phyloP scores from a whole-genome alignment of 2,797 vertebrate genomes.

The Dermochelys coriacea region DNA sequence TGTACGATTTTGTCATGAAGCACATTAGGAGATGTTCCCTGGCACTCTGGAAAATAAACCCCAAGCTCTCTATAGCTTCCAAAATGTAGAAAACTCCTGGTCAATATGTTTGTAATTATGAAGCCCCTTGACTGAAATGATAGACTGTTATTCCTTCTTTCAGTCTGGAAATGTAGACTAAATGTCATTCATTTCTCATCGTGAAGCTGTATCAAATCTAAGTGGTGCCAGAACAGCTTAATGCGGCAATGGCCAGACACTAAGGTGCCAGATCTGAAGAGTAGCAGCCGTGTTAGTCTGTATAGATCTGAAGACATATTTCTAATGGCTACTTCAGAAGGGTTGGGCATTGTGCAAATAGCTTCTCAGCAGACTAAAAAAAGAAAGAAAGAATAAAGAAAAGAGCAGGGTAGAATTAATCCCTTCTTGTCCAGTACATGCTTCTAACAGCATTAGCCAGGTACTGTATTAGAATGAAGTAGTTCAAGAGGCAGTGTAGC shows the following conservation, averaged over 20 bases:
- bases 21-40: not conserved
- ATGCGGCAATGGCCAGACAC: not conserved
- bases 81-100: not conserved
- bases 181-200: not conserved
- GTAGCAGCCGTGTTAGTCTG: too few relatives aligned
- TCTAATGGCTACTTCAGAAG: not conserved
- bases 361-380: not conserved
- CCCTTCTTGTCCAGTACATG: not conserved
- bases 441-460: not conserved
- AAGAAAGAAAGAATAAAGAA: not conserved
- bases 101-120: not conserved
- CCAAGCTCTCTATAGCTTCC: not conserved
- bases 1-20: not conserved
- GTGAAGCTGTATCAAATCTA: not conserved
- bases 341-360: not conserved
- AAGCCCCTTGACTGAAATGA: not conserved
- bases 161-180: not conserved
- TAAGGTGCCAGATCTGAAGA: accelerated
- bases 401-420: not conserved
- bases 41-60: not conserved
- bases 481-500: not conserved
- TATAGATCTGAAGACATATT: not conserved
- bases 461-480: not conserved
- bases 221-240: not conserved
- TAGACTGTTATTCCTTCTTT: not conserved